A percentile compares a stretch with the other conserved stretches of the same genome.
Conservation (phyloP, 1,140 invertebrate species). For the Hyles vespertilio region DNA sequence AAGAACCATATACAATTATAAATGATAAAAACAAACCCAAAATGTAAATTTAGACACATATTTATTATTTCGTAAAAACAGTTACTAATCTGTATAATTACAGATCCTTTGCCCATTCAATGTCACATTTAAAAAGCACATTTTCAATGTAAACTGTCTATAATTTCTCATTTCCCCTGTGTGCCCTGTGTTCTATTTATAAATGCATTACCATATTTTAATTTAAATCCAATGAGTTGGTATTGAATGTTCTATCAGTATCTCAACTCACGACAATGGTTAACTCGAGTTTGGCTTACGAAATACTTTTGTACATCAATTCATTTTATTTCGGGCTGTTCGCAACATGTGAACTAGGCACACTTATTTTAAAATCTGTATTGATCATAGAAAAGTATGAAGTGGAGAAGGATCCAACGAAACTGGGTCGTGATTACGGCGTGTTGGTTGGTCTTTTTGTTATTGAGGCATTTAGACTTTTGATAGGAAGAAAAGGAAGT, state of each 20-base stretch:
- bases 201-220: constrained; percentile 7
- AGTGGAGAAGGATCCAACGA: constrained; percentile 81
- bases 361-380: constrained; percentile 84
- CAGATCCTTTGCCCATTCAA: no score
- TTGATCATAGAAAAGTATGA: constrained; percentile 76
- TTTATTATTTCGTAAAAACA: no score
- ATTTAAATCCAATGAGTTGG: no score
- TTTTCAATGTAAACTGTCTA: no score
- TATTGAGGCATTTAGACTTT: constrained; percentile 86
- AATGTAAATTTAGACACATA: no score
- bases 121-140: no score
- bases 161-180: background rate
- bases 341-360: constrained; percentile 85
- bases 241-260: no score
- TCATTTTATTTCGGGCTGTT: constrained; percentile 92
- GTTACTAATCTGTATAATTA: no score
- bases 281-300: constrained; percentile 85
- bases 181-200: constrained; percentile 34
- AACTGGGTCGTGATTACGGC: constrained; percentile 85
- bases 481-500: constrained; percentile 90
- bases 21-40: no score
- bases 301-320: constrained; percentile 88
- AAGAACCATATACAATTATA: no score
- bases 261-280: constrained; percentile 61
- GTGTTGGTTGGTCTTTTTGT: constrained; percentile 85